phyloP scores from a whole-genome alignment of 2,797 vertebrate genomes.

The Paguma larvata region DNA sequence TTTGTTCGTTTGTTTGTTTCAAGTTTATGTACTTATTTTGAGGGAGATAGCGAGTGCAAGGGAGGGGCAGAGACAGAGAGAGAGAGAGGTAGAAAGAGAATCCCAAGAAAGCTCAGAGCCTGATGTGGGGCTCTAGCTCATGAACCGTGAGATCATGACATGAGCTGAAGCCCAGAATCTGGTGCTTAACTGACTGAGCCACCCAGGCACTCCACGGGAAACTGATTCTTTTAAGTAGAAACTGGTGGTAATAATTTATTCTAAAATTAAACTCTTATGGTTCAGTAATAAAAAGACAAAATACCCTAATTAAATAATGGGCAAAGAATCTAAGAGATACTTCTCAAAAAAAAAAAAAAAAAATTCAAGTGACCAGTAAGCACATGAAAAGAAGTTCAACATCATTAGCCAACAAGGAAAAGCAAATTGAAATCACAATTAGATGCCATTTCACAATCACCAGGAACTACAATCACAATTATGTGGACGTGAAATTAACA shows the following conservation, averaged over 20 bases:
- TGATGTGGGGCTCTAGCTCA: no score
- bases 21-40: no score
- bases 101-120: no score
- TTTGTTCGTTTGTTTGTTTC: no score
- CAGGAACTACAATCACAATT: not conserved
- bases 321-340: not conserved
- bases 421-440: not conserved
- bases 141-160: no score
- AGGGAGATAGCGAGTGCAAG: no score
- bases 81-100: no score
- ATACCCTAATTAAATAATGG: not conserved
- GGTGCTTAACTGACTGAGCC: no score
- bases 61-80: no score
- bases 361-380: not conserved
- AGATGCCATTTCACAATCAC: not conserved
- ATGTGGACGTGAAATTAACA: not conserved
- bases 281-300: not conserved
- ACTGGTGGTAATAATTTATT: not conserved
- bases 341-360: not conserved
- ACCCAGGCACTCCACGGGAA: not conserved
- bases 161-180: no score
- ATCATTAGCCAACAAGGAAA: not conserved
- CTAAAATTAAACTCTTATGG: not conserved
- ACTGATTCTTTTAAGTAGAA: not conserved
- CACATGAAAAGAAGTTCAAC: not conserved